These are phyloP conservation scores for Crocodylus rhombifer DNA, from an alignment of 2,797 vertebrate species.

Conservation along the genomic window DNA sequence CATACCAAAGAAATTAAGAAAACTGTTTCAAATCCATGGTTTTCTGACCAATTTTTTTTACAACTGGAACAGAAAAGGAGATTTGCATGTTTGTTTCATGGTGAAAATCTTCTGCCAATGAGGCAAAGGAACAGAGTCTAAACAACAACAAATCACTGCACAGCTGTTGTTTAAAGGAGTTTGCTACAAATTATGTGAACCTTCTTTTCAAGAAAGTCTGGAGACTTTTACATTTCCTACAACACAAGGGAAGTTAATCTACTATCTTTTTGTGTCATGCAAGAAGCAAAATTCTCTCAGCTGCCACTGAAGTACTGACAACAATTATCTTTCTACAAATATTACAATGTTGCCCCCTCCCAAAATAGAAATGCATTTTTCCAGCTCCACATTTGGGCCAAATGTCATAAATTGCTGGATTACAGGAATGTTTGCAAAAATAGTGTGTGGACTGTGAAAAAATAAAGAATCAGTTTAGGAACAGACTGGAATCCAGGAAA, in stretches of 20 bases:
- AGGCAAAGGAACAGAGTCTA: background rate
- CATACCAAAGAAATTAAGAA: slow-evolving; percentile 4
- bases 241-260: background rate
- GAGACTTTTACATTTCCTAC: background rate
- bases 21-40: background rate
- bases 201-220: background rate
- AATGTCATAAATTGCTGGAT: background rate
- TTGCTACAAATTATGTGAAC: background rate
- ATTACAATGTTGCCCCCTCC: background rate
- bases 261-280: background rate
- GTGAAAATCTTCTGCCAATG: background rate
- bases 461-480: background rate
- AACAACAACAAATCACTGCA: background rate
- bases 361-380: background rate
- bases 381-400: background rate
- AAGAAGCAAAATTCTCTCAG: background rate
- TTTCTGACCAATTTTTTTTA: background rate
- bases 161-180: background rate
- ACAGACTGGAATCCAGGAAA: background rate
- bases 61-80: background rate
- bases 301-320: background rate
- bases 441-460: background rate
- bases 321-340: background rate
- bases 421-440: background rate
- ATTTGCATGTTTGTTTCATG: background rate